Evolutionary conservation across 2,888 invertebrate species (phyloP).

Genomic region (Brenthis hecate): DNA sequence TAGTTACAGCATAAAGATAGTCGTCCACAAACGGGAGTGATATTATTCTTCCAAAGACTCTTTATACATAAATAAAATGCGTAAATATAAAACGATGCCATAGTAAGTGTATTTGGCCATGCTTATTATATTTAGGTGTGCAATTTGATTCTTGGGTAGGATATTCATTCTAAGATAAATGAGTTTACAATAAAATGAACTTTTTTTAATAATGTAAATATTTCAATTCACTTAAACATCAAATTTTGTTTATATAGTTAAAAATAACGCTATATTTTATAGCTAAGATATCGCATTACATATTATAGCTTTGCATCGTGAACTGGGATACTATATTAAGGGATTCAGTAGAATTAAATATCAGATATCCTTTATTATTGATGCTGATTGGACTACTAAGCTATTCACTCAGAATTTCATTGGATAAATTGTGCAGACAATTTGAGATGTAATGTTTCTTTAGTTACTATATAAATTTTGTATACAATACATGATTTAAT

Average conservation of each 20-base stretch:
- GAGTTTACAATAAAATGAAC: no score
- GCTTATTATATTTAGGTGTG: no score
- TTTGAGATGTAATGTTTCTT: conserved; percentile 8
- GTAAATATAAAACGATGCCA: no score
- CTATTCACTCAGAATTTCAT: conserved; percentile 7
- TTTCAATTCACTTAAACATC: no score
- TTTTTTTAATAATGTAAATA: no score
- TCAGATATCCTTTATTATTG: conserved; percentile 15
- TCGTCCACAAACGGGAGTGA: not conserved
- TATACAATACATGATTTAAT: not conserved
- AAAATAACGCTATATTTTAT: not conserved
- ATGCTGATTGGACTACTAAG: conserved; percentile 24
- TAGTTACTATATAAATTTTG: not conserved
- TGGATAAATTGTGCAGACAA: conserved; percentile 11
- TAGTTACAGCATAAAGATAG: not conserved
- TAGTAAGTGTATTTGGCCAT: no score
- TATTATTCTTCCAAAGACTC: no score
- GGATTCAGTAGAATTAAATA: conserved; percentile 20
- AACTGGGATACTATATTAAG: not conserved
- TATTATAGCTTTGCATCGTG: not conserved
- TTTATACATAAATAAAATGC: no score
- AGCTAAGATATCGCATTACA: not conserved
- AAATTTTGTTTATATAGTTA: no score
- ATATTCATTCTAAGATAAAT: no score
- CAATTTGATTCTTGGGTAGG: no score